Conservation (phyloP, 2,797 vertebrate genomes). For the Agapornis canus region DNA sequence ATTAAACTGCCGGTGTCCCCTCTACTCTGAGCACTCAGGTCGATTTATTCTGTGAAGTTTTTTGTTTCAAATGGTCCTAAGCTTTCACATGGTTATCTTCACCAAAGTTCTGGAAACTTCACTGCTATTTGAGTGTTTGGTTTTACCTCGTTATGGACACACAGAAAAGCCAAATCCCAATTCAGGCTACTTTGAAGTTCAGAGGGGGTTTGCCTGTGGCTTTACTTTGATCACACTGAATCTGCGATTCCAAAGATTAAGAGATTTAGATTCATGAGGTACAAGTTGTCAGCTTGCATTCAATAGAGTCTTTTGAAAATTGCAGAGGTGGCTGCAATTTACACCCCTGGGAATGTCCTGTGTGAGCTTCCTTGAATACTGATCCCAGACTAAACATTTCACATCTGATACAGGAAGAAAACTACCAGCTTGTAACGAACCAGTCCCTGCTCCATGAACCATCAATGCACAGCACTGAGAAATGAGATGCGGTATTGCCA, state of each 20-base stretch:
- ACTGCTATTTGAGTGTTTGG: not conserved
- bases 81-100: not conserved
- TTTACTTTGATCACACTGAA: not conserved
- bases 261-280: not conserved
- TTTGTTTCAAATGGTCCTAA: not conserved
- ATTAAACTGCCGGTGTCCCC: not conserved
- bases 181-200: not conserved
- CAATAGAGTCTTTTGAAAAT: not conserved
- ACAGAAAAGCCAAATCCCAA: not conserved
- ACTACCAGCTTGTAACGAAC: not conserved
- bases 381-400: not conserved
- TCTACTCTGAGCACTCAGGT: not conserved
- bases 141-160: not conserved
- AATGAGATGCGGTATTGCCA: not conserved
- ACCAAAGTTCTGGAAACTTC: not conserved
- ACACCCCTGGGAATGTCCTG: rapidly evolving
- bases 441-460: not conserved
- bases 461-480: not conserved
- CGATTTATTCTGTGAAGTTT: not conserved
- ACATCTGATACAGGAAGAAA: not conserved
- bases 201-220: not conserved
- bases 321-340: not conserved
- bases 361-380: not conserved
- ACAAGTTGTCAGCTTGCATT: not conserved
- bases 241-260: not conserved